Conservation (phyloP, 2,113 vertebrate species). For the Melospiza georgiana region DNA sequence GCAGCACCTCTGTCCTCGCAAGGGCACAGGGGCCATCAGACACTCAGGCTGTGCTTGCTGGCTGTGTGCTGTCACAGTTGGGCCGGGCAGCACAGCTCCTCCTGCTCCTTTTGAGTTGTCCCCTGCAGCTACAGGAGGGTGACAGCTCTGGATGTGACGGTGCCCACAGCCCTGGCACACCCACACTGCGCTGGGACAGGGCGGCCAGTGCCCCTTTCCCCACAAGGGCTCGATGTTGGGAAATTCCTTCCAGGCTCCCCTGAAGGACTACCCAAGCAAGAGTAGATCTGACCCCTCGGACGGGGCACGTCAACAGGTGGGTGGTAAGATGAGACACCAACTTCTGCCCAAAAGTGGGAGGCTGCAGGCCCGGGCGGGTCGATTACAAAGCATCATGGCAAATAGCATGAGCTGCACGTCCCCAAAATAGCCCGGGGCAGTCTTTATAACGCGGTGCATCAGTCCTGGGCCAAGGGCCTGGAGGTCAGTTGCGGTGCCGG, state of each 20-base stretch:
- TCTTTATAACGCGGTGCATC: conserved; percentile 46
- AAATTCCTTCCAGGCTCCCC: background rate
- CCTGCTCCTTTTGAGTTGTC: background rate
- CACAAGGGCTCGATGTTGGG: background rate
- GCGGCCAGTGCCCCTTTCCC: background rate
- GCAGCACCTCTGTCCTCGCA: background rate
- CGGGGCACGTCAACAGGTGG: conserved; percentile 67
- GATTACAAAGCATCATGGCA: conserved; percentile 47
- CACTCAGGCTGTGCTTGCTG: fast-evolving
- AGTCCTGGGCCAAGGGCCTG: background rate
- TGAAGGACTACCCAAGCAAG: background rate
- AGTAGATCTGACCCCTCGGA: conserved; percentile 59
- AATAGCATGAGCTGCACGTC: conserved; percentile 58
- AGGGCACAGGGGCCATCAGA: fast-evolving
- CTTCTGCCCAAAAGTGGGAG: conserved; percentile 52
- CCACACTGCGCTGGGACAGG: fast-evolving
- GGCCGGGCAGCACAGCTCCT: background rate
- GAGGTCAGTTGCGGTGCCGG: background rate
- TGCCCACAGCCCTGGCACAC: background rate
- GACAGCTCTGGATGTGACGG: background rate
- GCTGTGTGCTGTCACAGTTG: fast-evolving
- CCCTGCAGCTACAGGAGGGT: background rate
- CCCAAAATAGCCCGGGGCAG: conserved; percentile 69
- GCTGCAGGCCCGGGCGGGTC: conserved; percentile 7
- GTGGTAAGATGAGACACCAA: conserved; percentile 72